phyloP scores from a whole-genome alignment of 2,113 vertebrate species.

The Chlamydotis undulata region DNA sequence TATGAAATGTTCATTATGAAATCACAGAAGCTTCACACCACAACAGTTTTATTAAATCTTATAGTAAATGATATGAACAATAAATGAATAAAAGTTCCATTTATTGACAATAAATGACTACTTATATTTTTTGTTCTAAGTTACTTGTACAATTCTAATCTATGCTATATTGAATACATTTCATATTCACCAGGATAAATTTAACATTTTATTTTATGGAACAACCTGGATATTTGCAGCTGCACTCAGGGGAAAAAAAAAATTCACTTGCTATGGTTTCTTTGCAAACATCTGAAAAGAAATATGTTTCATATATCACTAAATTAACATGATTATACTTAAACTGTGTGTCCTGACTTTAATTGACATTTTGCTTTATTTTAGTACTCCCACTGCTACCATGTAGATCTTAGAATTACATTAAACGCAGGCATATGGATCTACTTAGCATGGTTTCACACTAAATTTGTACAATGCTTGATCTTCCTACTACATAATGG shows the following conservation, averaged over 20 bases:
- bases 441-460: constrained; percentile 72
- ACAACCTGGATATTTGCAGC: neutral
- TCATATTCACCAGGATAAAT: neutral
- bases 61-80: neutral
- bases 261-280: neutral
- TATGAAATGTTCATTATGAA: neutral
- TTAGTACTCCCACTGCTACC: neutral
- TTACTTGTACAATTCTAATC: neutral
- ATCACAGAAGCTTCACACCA: neutral
- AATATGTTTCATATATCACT: neutral
- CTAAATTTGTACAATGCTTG: constrained; percentile 73
- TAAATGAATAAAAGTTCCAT: neutral
- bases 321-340: constrained; percentile 45
- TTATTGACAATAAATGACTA: neutral
- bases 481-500: constrained; percentile 70
- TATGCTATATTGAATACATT: neutral
- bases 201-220: neutral
- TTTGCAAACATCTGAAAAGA: constrained; percentile 29
- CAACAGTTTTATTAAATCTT: neutral
- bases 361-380: constrained; percentile 46
- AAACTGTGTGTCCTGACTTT: constrained; percentile 10
- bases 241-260: neutral
- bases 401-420: constrained; percentile 14
- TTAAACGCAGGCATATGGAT: constrained; percentile 61
- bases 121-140: neutral